phyloP scores from a whole-genome alignment of 2,113 vertebrate genomes.

The Salminus brasiliensis region DNA sequence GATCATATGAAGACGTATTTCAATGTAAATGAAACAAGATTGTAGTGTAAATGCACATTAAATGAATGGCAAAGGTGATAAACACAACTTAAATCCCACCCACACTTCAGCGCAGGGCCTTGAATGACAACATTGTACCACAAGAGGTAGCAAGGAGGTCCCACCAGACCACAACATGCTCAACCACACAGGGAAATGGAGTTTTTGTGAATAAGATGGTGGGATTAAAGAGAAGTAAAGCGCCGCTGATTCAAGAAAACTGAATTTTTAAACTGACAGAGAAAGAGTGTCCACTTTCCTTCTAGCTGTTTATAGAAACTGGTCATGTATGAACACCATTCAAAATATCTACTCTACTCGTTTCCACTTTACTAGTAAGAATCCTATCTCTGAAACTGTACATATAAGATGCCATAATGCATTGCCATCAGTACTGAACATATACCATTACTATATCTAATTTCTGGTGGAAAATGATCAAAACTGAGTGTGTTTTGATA shows the following conservation, averaged over 20 bases:
- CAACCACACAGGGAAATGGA: neutral
- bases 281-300: neutral
- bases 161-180: neutral
- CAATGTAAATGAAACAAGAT: too few relatives aligned
- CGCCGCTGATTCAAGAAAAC: neutral
- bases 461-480: too few relatives aligned
- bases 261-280: neutral
- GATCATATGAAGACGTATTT: too few relatives aligned
- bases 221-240: neutral
- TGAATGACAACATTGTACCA: neutral
- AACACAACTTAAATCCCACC: neutral
- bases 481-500: too few relatives aligned
- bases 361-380: neutral
- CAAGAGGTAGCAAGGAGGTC: neutral
- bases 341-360: neutral
- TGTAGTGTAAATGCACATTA: too few relatives aligned
- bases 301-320: neutral
- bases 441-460: too few relatives aligned
- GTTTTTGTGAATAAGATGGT: neutral
- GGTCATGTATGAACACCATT: too few relatives aligned
- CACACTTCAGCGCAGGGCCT: neutral
- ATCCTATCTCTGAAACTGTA: neutral
- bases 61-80: too few relatives aligned
- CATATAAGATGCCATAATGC: neutral
- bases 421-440: neutral